These are phyloP conservation scores for Watsonalla cultraria DNA, from an alignment of 2,888 invertebrate genomes.

Conservation along the genomic window DNA sequence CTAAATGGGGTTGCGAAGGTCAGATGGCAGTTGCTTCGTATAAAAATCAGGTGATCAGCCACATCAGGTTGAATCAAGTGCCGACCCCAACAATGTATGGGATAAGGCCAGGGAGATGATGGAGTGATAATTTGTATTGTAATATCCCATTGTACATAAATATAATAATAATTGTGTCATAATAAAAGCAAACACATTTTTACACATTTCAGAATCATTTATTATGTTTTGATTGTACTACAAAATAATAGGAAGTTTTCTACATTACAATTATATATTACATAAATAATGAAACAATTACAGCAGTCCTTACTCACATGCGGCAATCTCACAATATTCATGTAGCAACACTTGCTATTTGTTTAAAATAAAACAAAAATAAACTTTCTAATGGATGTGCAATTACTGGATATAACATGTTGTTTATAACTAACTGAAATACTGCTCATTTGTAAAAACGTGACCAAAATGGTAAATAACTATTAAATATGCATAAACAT, in stretches of 20 bases:
- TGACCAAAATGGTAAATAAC: conserved; percentile 43
- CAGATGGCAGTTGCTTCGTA: too few relatives aligned
- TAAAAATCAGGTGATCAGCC: too few relatives aligned
- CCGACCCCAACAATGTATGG: too few relatives aligned
- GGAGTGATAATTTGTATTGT: too few relatives aligned
- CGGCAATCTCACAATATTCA: conserved; percentile 44
- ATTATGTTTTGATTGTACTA: conserved; percentile 77
- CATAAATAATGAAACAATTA: conserved; percentile 73
- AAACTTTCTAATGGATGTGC: conserved; percentile 21
- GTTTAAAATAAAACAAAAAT: conserved; percentile 29
- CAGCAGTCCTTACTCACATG: conserved; percentile 53
- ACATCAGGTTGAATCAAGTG: too few relatives aligned
- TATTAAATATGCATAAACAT: conserved; percentile 28
- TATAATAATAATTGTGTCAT: too few relatives aligned
- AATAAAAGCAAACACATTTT: conserved; percentile 18
- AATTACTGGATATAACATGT: conserved; percentile 27
- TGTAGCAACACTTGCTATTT: conserved; percentile 36
- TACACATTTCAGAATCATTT: conserved; percentile 69
- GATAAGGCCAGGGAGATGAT: too few relatives aligned
- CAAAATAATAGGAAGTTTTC: conserved; percentile 79
- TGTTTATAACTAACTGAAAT: conserved; percentile 60
- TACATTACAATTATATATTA: conserved; percentile 75
- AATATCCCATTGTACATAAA: too few relatives aligned
- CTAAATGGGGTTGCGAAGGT: too few relatives aligned
- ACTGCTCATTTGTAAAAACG: conserved; percentile 65